Evolutionary conservation across 64 coral and sea anemone species (phyloP), one percentile per base, ranked within the genome.

Genomic region (Montipora foliosa): DNA sequence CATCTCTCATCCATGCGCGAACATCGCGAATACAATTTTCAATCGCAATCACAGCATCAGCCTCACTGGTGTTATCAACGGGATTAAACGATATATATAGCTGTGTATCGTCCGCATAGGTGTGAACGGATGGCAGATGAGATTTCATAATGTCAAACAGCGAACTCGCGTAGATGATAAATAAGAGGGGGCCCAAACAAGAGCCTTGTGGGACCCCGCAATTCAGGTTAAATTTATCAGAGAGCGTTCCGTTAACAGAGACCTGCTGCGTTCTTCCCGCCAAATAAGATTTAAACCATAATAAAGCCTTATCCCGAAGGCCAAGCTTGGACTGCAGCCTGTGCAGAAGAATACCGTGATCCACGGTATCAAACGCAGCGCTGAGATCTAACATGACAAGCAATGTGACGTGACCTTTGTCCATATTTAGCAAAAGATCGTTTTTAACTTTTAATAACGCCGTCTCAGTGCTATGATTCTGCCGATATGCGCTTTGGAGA

Each of bases 111-210:
- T 89, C 87, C 46, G 73, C 87, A 14, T 76, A 77, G 75, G 71
- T 62, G 75, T 89, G 84, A 78, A 89, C 87, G 73, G 68, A 76
- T 74, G 87, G 87, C 55, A 89, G 87, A 89, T 89, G 74, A 60
- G 70, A 75, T 66, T 89, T 89, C 55, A 89, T 66, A 37, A 89
- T 78, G 20, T 89, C 55, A 77, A 89, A 78, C 87, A 77, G 55
- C 50, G 68, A 25, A 77, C 87, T 89, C 74, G 87, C 75, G 74
- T 89, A 89, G 47, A 89, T 89, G 53, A 51, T 89, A 64, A 89
- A 89, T 68, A 85, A 64, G 37, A 85, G 82, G 29, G 55, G 82
- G 49, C 82, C 82, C 58, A 85, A 60, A 64, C 82, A 66, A 58
- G 64, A 87, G 6, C 60, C 84, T 87, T 87, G 62, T 69, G 84